Percentiles rank a stretch among this genome's conserved stretches.
These are phyloP conservation scores for Lagopus muta DNA, from an alignment of 2,113 vertebrate species.

Conservation along the genomic window DNA sequence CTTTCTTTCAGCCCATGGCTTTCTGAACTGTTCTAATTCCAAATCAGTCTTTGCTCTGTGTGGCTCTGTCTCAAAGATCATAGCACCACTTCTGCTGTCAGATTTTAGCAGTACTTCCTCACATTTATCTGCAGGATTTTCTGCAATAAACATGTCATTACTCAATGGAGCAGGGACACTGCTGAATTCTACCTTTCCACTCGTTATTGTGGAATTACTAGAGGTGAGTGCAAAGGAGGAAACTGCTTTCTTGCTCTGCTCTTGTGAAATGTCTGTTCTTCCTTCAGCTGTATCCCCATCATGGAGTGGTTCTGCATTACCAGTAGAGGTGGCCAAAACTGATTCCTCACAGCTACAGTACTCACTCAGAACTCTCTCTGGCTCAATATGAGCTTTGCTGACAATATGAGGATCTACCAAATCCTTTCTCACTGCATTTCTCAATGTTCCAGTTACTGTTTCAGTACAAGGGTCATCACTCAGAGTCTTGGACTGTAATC, in stretches of 20 bases:
- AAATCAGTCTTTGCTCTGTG: neutral
- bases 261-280: neutral
- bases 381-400: neutral
- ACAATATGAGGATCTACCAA: neutral
- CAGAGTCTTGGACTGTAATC: constrained; percentile 40
- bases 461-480: neutral
- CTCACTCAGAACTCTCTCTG: neutral
- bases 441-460: neutral
- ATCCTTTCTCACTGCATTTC: neutral
- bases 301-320: neutral
- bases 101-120: neutral
- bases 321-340: neutral
- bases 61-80: neutral
- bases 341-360: constrained; percentile 8
- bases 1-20: neutral
- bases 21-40: neutral
- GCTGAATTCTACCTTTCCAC: neutral
- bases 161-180: neutral
- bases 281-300: neutral
- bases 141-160: neutral
- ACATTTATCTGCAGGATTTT: neutral
- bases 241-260: neutral
- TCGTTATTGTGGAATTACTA: neutral
- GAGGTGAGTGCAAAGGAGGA: neutral
- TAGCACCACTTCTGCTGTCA: neutral